These are phyloP conservation scores for Tretioscincus oriximinensis DNA, from an alignment of 2,113 vertebrate species.

Conservation along the genomic window DNA sequence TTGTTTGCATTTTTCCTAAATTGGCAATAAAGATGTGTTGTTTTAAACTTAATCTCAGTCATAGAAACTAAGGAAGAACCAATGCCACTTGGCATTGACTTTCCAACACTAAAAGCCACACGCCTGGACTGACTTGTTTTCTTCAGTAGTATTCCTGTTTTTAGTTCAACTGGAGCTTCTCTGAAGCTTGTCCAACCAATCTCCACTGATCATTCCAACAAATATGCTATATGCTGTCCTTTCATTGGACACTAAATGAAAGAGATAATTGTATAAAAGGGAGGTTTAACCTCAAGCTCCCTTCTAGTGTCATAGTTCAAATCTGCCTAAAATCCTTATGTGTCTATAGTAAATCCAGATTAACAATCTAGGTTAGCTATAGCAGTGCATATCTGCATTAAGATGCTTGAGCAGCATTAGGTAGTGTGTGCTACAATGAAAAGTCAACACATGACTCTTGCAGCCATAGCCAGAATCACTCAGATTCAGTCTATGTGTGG, in stretches of 20 bases:
- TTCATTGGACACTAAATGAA: conserved; percentile 10
- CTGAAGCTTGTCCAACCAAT: conserved; percentile 10
- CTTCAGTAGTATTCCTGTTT: background rate
- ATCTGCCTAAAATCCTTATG: background rate
- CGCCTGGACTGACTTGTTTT: conserved; percentile 18
- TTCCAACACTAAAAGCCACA: conserved; percentile 8
- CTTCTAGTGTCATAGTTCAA: background rate
- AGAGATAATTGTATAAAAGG: background rate
- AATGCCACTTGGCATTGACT: background rate
- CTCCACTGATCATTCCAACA: conserved; percentile 18
- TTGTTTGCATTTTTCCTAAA: conserved; percentile 54
- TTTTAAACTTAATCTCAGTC: conserved; percentile 41
- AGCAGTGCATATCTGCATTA: no score
- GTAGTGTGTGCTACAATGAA: no score
- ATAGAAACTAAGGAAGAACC: conserved; percentile 19
- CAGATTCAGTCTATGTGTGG: no score
- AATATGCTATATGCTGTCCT: background rate
- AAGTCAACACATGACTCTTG: no score
- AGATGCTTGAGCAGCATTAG: no score
- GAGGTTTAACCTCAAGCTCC: background rate
- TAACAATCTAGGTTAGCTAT: no score
- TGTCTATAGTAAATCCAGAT: no score
- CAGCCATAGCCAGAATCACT: no score
- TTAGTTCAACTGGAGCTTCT: conserved; percentile 20
- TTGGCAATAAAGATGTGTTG: conserved; percentile 37